phyloP scores from a whole-genome alignment of 2,113 vertebrate genomes.

The Nothoprocta perdicaria region DNA sequence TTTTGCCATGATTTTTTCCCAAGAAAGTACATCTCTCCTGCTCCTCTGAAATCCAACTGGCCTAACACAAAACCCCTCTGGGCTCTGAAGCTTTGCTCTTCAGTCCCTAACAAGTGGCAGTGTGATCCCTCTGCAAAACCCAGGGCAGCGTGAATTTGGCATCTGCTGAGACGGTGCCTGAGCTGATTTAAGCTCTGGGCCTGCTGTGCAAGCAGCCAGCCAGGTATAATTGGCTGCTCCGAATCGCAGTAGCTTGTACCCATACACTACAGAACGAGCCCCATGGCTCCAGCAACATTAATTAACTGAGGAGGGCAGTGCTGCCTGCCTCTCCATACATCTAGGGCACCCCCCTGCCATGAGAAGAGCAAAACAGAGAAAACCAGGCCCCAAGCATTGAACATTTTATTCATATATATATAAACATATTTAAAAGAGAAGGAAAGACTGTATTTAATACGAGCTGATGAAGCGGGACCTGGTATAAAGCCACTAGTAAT shows the following conservation, averaged over 20 bases:
- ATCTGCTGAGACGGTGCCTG: slow-evolving; percentile 3
- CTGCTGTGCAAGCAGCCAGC: slow-evolving; percentile 29
- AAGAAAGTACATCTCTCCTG: not conserved
- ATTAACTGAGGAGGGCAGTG: not conserved
- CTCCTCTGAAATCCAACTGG: not conserved
- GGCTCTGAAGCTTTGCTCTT: not conserved
- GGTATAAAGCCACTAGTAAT: not conserved
- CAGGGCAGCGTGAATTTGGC: slow-evolving; percentile 33
- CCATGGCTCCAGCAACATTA: not conserved
- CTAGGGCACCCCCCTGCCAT: accelerated
- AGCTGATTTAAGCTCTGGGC: slow-evolving; percentile 62
- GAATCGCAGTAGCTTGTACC: not conserved
- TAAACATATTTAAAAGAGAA: not conserved
- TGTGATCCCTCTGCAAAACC: slow-evolving; percentile 15
- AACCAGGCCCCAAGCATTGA: not conserved
- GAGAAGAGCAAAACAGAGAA: not conserved
- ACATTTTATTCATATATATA: not conserved
- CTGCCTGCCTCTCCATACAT: not conserved
- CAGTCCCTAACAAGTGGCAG: slow-evolving; percentile 41
- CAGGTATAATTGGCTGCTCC: slow-evolving; percentile 42
- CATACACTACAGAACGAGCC: not conserved
- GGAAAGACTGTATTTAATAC: not conserved
- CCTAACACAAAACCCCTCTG: slow-evolving; percentile 17
- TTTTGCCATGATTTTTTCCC: not conserved
- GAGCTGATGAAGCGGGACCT: not conserved